These are phyloP conservation scores for Pelochelys cantorii DNA, from an alignment of 2,797 vertebrate genomes.

Conservation along the genomic window DNA sequence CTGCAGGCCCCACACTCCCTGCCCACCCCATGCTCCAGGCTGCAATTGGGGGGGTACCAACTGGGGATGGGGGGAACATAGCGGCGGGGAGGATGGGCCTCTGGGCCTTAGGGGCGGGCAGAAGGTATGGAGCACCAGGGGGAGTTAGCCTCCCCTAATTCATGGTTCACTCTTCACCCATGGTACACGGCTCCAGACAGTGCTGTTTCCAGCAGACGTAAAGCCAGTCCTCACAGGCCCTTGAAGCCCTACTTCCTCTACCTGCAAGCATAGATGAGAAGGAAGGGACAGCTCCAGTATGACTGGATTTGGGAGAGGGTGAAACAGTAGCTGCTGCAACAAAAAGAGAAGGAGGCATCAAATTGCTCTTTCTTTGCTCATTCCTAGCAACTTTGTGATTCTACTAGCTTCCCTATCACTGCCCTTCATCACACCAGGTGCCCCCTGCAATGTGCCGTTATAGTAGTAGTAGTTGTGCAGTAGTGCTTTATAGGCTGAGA, in stretches of 20 bases:
- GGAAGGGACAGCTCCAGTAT: neutral
- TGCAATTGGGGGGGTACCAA: too few relatives aligned
- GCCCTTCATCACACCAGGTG: neutral
- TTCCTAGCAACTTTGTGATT: neutral
- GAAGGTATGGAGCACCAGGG: too few relatives aligned
- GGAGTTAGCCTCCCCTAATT: too few relatives aligned
- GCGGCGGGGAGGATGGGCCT: too few relatives aligned
- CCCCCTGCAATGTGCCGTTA: neutral
- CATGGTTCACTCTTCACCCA: too few relatives aligned
- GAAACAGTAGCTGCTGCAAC: neutral
- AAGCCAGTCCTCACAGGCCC: neutral
- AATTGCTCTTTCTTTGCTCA: neutral
- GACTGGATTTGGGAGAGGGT: neutral
- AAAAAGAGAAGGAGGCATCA: fast-evolving
- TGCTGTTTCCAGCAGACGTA: fast-evolving
- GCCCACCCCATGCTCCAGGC: too few relatives aligned
- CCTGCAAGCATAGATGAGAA: fast-evolving
- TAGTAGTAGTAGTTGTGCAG: too few relatives aligned
- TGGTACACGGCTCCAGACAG: neutral
- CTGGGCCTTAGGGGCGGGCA: too few relatives aligned
- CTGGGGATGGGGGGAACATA: too few relatives aligned
- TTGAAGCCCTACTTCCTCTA: neutral
- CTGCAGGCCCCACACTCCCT: too few relatives aligned
- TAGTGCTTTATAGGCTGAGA: neutral
- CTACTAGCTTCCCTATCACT: neutral